Evolutionary conservation across 1,140 invertebrate genomes (phyloP).

Genomic region (Pseudomyrmex dendroicus): DNA sequence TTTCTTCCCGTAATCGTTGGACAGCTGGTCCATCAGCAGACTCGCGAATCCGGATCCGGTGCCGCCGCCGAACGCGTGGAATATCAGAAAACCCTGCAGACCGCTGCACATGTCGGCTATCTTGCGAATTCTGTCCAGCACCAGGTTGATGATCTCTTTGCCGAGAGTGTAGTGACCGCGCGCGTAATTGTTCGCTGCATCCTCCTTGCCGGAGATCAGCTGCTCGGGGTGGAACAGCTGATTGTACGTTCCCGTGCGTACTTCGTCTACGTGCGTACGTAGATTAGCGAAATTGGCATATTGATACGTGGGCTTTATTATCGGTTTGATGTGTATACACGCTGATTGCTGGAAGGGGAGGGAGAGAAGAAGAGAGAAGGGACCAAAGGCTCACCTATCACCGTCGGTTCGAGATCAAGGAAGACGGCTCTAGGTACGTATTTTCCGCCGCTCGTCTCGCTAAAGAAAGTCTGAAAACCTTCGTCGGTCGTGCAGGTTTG

Average conservation of each 20-base stretch:
- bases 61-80: constrained; percentile 88
- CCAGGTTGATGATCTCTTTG: constrained; percentile 87
- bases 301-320: background rate
- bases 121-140: constrained; percentile 79
- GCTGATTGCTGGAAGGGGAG: background rate
- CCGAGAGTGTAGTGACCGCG: constrained; percentile 89
- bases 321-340: background rate
- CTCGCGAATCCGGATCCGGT: constrained; percentile 91
- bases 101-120: constrained; percentile 87
- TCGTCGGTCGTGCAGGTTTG: constrained; percentile 81
- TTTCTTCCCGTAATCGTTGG: constrained; percentile 89
- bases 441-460: constrained; percentile 89
- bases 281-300: background rate
- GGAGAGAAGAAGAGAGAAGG: no score
- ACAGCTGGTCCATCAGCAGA: constrained; percentile 91
- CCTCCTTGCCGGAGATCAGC: constrained; percentile 89
- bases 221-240: constrained; percentile 89
- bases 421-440: constrained; percentile 92
- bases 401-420: constrained; percentile 92
- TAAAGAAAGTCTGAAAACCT: constrained; percentile 89
- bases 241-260: constrained; percentile 88
- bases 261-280: constrained; percentile 84
- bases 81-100: constrained; percentile 88
- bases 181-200: constrained; percentile 83
- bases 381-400: constrained; percentile 83